Base-by-base conservation (phyloP, 2,888 invertebrate genomes). In the Drosophila heteroneura region DNA sequence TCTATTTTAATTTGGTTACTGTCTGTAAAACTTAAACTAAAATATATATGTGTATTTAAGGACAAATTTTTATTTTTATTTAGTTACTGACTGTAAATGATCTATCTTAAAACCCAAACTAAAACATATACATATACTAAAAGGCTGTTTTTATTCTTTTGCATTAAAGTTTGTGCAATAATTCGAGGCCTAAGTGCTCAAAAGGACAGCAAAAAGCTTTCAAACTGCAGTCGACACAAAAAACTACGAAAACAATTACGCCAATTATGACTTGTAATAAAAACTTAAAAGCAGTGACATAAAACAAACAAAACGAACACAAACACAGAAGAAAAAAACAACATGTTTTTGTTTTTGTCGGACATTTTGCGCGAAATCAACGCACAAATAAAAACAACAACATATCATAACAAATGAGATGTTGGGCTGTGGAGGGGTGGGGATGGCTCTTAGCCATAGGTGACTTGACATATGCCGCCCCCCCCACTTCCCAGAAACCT, bases 211-310 rank as follows among this genome's bases (percentile, higher is more conserved):
- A 53, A 87, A 85, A 85, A 76, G 85, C 85, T 85, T 85, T 85
- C 81, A 83, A 62, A 57, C 39, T 66, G 70, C 49, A 41, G 64
- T 37, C 53, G 28, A 7, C 33, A n/a, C 54, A 87, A 87, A 85
- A 87, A 85, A 86, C 88, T 86, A 88, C 68, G 75, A 80, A 85
- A 88, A 83, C 85, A 86, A 88, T 85, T 88, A 88, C 85, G 75
- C 60, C 88, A 85, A 88, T 86, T 88, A 88, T 83, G 79, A 66
- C 74, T 58, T 63, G 56, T 76, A 64, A 82, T 86, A 86, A 86
- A 86, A 88, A 82, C 79, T 81, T 88, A 82, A 86, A 86, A 86
- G 88, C 77, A 54, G 47, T 60, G n/a, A 44, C 62, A 74, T 70
- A 73, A 78, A 83, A 82, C 51, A 47, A 37, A 51, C n/a, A 56